Conservation (phyloP, 2,888 invertebrate genomes). For the Azorinus chamasolen region DNA sequence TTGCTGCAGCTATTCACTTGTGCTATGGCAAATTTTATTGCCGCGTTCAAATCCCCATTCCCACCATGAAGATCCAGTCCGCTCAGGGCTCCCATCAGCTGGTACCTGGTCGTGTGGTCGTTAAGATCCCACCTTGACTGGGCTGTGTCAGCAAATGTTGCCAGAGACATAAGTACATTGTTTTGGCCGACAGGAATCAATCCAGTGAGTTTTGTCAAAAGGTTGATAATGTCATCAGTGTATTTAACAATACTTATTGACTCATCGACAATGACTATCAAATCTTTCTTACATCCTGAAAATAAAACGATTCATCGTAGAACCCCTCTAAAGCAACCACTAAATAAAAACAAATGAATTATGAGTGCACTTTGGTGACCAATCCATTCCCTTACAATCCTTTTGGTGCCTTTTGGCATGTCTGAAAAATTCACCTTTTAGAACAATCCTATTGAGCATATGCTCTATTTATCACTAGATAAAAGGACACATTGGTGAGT, state of each 20-base stretch:
- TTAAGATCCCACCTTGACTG: slow-evolving; percentile 13
- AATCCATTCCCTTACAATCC: too few relatives aligned
- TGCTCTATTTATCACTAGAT: too few relatives aligned
- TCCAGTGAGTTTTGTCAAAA: background rate
- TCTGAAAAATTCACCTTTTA: too few relatives aligned
- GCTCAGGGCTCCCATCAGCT: slow-evolving; percentile 11
- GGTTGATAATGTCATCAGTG: slow-evolving; percentile 5
- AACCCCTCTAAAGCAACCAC: too few relatives aligned
- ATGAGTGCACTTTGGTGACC: too few relatives aligned
- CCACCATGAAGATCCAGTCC: slow-evolving; percentile 13
- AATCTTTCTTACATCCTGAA: slow-evolving; percentile 27
- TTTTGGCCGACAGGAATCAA: background rate
- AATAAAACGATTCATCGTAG: background rate
- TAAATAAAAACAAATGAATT: too few relatives aligned
- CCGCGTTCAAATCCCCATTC: slow-evolving; percentile 5
- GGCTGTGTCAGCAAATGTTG: slow-evolving; percentile 5
- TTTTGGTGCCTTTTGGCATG: too few relatives aligned
- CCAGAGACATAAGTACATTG: slow-evolving; percentile 22
- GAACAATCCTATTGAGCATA: too few relatives aligned
- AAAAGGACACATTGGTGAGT: too few relatives aligned
- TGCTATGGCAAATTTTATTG: slow-evolving; percentile 5
- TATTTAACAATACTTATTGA: background rate
- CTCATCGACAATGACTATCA: slow-evolving; percentile 24
- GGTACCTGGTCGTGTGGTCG: background rate
- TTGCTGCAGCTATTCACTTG: background rate